phyloP scores from a whole-genome alignment of 2,888 invertebrate genomes.

The Stenodera caucasica region DNA sequence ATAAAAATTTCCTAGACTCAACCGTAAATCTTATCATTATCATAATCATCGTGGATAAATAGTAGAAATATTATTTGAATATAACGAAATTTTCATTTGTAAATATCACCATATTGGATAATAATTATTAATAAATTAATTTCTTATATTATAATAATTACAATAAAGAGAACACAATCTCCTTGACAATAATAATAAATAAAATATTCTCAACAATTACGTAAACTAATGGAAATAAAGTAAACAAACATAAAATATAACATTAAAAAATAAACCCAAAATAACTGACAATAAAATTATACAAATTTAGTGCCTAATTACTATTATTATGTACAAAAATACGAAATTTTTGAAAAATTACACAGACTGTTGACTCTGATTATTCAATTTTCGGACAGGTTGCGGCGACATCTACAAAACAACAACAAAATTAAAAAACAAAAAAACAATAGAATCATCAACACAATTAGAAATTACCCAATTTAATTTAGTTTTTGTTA shows the following conservation, averaged over 20 bases:
- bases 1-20: too few species aligned
- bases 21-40: neutral
- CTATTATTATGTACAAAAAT: slow-evolving; percentile 24
- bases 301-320: slow-evolving; percentile 21
- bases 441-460: neutral
- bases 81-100: neutral
- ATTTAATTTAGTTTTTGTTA: slow-evolving; percentile 33
- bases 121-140: too few species aligned
- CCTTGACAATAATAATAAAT: slow-evolving; percentile 2
- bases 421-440: neutral
- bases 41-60: slow-evolving; percentile 2
- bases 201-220: neutral
- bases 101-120: slow-evolving; percentile 5
- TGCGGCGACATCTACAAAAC: slow-evolving; percentile 49
- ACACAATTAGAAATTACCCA: slow-evolving; percentile 35
- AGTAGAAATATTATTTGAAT: slow-evolving; percentile 5
- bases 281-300: neutral
- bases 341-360: slow-evolving; percentile 27
- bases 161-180: neutral
- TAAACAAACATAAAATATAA: neutral
- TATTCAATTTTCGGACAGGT: slow-evolving; percentile 45
- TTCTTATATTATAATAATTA: neutral
- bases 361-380: slow-evolving; percentile 48
- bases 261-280: neutral
- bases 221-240: neutral